Base-by-base conservation (phyloP, 2,797 vertebrate species). In the Galaxias olidus region DNA sequence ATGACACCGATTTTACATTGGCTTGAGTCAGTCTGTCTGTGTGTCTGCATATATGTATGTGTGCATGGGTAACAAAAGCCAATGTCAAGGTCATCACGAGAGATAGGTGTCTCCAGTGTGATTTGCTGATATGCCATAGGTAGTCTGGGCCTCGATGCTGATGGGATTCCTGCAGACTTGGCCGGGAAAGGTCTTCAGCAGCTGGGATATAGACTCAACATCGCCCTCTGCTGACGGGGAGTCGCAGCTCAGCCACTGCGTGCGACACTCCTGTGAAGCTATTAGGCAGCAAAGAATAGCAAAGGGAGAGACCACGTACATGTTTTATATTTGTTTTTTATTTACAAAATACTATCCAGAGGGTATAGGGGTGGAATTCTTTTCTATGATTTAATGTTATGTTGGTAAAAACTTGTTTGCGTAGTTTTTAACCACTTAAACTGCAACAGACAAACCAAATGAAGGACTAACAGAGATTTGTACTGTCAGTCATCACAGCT, bases 211-310 rank as follows among this genome's bases (percentile, higher is more conserved):
- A 60, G 84, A 72, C 71, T 88, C 86, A 0, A 83, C 75, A 1
- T 85, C 68, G 0, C 84, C 82, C 43, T 67, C 65, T 0, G 57
- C 64, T 1, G 69, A 73, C 0, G 81, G 62, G n/a, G 55, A 15
- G 52, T 82, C 81, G 6, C 68, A 45, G 65, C 57, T 82, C 47
- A 89, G 52, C 82, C 75, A 86, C 42, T 46, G 53, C 0, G 83
- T 87, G 5, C 77, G 78, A 64, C 86, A 87, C 56, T 72, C 75
- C 58, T 73, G 59, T 0, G 77, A 46, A 52, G 71, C 77, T 83
- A 54, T 20, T n/a, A 30, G 30, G 30, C 30, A 30, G n/a, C n/a
- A n/a, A n/a, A n/a, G n/a, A n/a, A n/a, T n/a, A n/a, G n/a, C n/a
- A n/a, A n/a, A n/a, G n/a, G n/a, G n/a, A n/a, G n/a, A n/a, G n/a